A percentile compares a stretch with the other conserved stretches of the same genome.
phyloP scores from a whole-genome alignment of 2,888 invertebrate genomes.

The Amphiduros pacificus region DNA sequence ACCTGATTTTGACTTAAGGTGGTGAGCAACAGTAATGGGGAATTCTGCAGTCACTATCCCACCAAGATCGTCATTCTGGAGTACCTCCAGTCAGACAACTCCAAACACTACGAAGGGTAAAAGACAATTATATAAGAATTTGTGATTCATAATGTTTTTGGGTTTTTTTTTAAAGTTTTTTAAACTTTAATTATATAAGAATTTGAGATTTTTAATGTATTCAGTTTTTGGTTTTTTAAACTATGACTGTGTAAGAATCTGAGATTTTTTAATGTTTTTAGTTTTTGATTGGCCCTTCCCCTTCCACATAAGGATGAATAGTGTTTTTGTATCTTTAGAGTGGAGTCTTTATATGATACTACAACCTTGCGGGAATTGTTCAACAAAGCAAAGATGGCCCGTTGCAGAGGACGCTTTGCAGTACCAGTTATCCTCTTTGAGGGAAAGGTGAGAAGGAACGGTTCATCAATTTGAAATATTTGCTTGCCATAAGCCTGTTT shows the following conservation, averaged over 20 bases:
- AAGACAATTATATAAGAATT: not conserved
- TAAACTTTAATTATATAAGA: not conserved
- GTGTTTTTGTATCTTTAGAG: conserved; percentile 17
- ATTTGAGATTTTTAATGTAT: not conserved
- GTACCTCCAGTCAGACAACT: conserved; percentile 31
- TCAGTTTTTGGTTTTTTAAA: too few species aligned
- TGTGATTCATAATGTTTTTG: not conserved
- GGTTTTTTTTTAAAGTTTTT: not conserved
- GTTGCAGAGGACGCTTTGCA: conserved; percentile 76
- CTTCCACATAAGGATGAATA: not conserved
- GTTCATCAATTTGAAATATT: too few species aligned
- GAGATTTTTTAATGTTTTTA: not conserved
- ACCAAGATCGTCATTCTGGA: conserved; percentile 68
- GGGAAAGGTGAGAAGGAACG: conserved; percentile 68
- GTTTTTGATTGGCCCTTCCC: not conserved
- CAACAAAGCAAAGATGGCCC: conserved; percentile 71
- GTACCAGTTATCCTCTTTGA: conserved; percentile 77
- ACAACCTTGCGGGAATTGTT: conserved; percentile 67
- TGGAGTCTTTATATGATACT: conserved; percentile 45
- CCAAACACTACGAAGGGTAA: conserved; percentile 9
- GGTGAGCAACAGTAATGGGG: conserved; percentile 70
- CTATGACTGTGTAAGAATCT: too few species aligned
- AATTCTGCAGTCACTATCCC: conserved; percentile 74
- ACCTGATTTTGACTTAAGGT: conserved; percentile 58
- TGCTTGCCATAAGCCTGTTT: too few species aligned